Conservation (phyloP, 92 coral and sea anemone species). For the Parazoanthus swiftii region DNA sequence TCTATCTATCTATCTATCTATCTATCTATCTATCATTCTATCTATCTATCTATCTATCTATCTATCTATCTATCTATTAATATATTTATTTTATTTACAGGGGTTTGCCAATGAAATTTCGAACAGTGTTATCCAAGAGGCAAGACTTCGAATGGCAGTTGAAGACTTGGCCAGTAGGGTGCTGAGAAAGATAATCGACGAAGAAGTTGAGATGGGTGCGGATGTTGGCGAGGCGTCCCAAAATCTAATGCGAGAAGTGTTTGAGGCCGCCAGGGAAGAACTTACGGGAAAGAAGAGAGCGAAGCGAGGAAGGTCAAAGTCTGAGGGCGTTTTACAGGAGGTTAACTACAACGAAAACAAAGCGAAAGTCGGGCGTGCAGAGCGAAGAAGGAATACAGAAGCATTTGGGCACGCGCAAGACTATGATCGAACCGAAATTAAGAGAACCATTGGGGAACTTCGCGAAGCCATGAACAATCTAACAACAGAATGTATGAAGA, state of each 20-base stretch:
- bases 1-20: too few species aligned
- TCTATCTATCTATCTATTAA: too few species aligned
- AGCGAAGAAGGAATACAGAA: neutral
- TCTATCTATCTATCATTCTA: too few species aligned
- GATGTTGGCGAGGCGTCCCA: conserved; percentile 1
- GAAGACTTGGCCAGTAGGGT: conserved; percentile 24
- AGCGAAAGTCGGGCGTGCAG: neutral
- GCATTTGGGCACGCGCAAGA: neutral
- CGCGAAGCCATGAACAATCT: conserved; percentile 7
- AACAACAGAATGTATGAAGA: conserved; percentile 12
- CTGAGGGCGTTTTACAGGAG: neutral
- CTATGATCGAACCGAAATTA: neutral
- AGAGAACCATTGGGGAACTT: conserved; percentile 12
- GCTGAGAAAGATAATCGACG: conserved; percentile 6
- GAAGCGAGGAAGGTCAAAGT: conserved; percentile 4
- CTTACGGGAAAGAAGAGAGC: neutral
- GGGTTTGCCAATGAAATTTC: conserved; percentile 16
- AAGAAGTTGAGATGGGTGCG: conserved; percentile 16
- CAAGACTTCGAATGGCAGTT: conserved; percentile 23
- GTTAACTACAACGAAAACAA: neutral
- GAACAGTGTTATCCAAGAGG: conserved; percentile 12
- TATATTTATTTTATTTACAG: neutral
- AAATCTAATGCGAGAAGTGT: conserved; percentile 21
- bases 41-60: too few species aligned
- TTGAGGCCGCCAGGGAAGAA: conserved; percentile 22